These are phyloP conservation scores for Spermophilus dauricus DNA, from an alignment of 2,113 vertebrate genomes.

Conservation along the genomic window DNA sequence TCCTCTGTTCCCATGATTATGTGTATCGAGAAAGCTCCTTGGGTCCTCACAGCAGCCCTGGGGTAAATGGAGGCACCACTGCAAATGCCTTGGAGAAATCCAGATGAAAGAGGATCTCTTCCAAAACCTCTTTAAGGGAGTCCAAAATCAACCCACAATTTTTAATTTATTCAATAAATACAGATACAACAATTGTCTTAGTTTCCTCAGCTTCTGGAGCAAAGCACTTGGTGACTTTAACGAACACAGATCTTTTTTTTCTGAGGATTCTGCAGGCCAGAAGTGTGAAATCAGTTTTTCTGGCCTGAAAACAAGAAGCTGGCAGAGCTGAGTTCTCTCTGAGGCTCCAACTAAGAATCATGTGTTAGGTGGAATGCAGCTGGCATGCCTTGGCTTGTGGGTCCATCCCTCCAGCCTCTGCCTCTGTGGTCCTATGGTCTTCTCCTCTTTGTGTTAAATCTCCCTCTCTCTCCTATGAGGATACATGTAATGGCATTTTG, in stretches of 20 bases:
- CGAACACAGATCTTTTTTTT: not conserved
- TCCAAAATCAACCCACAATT: too few species aligned
- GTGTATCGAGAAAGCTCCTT: fast-evolving
- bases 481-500: not conserved
- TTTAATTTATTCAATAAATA: not conserved
- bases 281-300: not conserved
- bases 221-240: not conserved
- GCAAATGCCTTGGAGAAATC: not conserved
- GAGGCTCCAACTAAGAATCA: not conserved
- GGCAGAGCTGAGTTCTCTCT: too few species aligned
- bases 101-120: not conserved
- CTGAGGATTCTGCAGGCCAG: not conserved
- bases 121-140: not conserved
- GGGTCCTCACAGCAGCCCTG: not conserved
- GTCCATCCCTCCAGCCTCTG: not conserved
- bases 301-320: not conserved
- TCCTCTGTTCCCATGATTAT: fast-evolving
- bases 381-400: not conserved
- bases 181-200: not conserved
- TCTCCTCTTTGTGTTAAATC: not conserved
- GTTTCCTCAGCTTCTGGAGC: not conserved
- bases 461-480: not conserved
- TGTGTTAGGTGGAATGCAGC: not conserved
- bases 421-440: not conserved
- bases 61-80: not conserved